Evolutionary conservation across 2,888 invertebrate genomes (phyloP), one percentile per base, ranked within the genome.

Genomic region (Idaea straminata): DNA sequence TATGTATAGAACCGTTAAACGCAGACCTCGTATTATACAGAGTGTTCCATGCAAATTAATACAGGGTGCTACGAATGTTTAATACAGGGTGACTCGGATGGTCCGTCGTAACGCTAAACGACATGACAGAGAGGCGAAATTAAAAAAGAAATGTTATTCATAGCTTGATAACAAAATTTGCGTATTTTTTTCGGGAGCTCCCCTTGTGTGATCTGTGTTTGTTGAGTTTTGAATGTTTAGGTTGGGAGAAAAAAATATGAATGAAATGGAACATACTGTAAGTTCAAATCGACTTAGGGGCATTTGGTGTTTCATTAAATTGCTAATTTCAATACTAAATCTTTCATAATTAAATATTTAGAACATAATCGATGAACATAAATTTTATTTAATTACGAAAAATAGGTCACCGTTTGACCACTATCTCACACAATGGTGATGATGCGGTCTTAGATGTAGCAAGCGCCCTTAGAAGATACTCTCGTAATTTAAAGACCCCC

Each of bases 1-100:
- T 74, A 74, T 74, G 74, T 74, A 74, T 74, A 69, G 69, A 70
- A 70, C 64, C 74, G 74, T 74, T 72, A 74, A 71, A 68, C 71
- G 71, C 74, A 74, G 72, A 68, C 74, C 70, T 72, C 70, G 66
- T 66, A 72, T 74, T 72, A 74, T 74, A 72, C 72, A 63, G 72
- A 65, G 66, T 73, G 73, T 71, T 74, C 62, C 68, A 69, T 66
- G 72, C 72, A 73, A 71, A 74, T 74, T 74, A 74, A 74, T 74
- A 74, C 72, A 69, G 72, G 68, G 60, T 63, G 70, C 47, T 7
- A 60, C 47, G 47, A 60, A 60, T 34, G 25, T 60, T 60, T 35
- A 60, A 60, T 60, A 36, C 15, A 35, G 66, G 63, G 64, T 69
- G 72, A 47, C 47, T 71, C 67, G 69, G 70, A 71, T 71, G 66